These are phyloP conservation scores for Hippotragus niger DNA, from an alignment of 2,113 vertebrate genomes.

Conservation along the genomic window DNA sequence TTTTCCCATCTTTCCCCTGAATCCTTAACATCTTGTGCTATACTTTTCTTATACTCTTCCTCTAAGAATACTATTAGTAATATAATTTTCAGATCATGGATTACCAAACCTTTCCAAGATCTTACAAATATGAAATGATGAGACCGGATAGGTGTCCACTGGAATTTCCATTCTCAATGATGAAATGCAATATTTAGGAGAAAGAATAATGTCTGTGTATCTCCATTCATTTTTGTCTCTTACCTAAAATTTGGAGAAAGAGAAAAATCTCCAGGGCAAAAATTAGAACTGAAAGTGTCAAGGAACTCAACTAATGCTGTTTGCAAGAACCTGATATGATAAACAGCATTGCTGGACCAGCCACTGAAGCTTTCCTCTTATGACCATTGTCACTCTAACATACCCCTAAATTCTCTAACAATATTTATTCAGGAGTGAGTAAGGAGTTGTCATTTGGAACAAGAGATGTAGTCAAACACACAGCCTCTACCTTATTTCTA, in stretches of 20 bases:
- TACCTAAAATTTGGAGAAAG: background rate
- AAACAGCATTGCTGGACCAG: background rate
- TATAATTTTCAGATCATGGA: background rate
- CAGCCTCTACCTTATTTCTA: background rate
- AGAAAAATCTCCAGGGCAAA: background rate
- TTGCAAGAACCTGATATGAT: background rate
- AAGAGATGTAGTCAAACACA: background rate
- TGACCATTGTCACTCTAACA: background rate
- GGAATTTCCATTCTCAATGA: background rate
- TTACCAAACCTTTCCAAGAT: background rate
- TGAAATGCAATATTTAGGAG: background rate
- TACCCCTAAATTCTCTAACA: background rate
- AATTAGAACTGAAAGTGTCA: background rate
- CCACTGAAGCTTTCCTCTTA: background rate
- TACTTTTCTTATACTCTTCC: background rate
- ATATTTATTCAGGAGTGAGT: background rate
- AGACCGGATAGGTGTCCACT: accelerated
- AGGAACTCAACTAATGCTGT: background rate
- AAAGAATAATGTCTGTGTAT: background rate
- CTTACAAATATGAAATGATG: background rate
- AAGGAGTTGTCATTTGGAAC: background rate
- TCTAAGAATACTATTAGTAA: background rate
- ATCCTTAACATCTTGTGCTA: background rate
- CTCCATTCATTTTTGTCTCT: background rate
- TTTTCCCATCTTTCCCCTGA: background rate